Conservation (phyloP, 2,888 invertebrate genomes). For the Cremastinae sp. region DNA sequence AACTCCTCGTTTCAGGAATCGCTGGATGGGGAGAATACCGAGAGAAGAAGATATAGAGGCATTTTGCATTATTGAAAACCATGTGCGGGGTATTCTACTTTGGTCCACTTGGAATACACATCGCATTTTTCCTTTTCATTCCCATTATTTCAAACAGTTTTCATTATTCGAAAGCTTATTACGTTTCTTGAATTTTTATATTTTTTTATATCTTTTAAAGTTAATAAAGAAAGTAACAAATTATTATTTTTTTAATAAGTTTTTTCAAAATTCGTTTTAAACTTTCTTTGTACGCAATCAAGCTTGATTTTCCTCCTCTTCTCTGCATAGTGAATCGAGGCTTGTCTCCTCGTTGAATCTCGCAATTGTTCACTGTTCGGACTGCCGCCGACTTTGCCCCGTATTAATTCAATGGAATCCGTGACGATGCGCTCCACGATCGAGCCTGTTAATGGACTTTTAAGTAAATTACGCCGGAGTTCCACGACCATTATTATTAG, state of each 20-base stretch:
- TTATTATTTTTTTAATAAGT: too few relatives aligned
- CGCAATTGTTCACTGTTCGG: slow-evolving; percentile 60
- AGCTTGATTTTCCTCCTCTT: too few relatives aligned
- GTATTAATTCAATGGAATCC: slow-evolving; percentile 76
- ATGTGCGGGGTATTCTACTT: slow-evolving; percentile 45
- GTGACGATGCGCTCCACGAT: slow-evolving; percentile 71
- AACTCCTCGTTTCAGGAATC: slow-evolving; percentile 11
- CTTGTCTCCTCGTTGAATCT: slow-evolving; percentile 60
- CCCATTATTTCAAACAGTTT: too few relatives aligned
- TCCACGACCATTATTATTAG: slow-evolving; percentile 60
- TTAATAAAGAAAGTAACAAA: too few relatives aligned
- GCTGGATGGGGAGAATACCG: slow-evolving; percentile 4
- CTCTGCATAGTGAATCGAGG: too few relatives aligned
- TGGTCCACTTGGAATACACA: slow-evolving; percentile 35
- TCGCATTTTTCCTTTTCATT: slow-evolving; percentile 10
- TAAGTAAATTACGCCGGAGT: slow-evolving; percentile 74
- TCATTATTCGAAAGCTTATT: too few relatives aligned
- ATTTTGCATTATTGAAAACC: slow-evolving; percentile 56
- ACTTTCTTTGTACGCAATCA: too few relatives aligned
- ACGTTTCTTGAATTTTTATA: too few relatives aligned
- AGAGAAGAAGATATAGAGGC: slow-evolving; percentile 9
- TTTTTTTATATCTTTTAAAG: too few relatives aligned
- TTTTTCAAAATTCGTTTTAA: too few relatives aligned
- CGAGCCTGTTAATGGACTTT: slow-evolving; percentile 72
- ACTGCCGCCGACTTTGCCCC: slow-evolving; percentile 68